Conservation (phyloP, 2,113 vertebrate genomes). For the Anthoscopus minutus region DNA sequence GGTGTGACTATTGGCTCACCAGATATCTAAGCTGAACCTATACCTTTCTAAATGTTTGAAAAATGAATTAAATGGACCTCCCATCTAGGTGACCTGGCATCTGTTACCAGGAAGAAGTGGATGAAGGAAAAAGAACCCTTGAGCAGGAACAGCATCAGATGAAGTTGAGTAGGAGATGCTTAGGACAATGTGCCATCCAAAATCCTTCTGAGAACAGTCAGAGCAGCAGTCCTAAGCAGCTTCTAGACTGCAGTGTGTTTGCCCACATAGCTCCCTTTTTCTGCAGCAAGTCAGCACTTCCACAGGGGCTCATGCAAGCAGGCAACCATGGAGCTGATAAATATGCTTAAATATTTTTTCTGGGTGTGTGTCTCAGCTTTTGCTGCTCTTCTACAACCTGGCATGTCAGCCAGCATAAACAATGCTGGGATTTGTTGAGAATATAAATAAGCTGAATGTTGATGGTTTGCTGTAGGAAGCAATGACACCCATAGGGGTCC, state of each 20-base stretch:
- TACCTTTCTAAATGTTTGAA: not conserved
- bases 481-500: not conserved
- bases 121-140: not conserved
- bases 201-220: not conserved
- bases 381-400: not conserved
- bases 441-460: not conserved
- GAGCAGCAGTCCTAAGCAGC: not conserved
- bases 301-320: not conserved
- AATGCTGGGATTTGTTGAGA: not conserved
- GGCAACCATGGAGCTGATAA: not conserved
- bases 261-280: not conserved
- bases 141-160: not conserved
- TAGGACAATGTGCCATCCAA: not conserved
- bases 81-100: not conserved
- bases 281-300: not conserved
- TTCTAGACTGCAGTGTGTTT: not conserved
- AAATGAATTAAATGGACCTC: constrained; percentile 19
- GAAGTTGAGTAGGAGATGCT: not conserved
- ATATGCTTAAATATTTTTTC: too few relatives aligned
- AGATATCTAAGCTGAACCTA: not conserved
- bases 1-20: not conserved
- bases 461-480: not conserved
- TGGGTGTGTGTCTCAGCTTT: not conserved
- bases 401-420: not conserved
- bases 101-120: not conserved